A percentile compares a stretch with the other conserved stretches of the same genome.
Conservation (phyloP, 2,113 vertebrate species). For the Lathamus discolor region DNA sequence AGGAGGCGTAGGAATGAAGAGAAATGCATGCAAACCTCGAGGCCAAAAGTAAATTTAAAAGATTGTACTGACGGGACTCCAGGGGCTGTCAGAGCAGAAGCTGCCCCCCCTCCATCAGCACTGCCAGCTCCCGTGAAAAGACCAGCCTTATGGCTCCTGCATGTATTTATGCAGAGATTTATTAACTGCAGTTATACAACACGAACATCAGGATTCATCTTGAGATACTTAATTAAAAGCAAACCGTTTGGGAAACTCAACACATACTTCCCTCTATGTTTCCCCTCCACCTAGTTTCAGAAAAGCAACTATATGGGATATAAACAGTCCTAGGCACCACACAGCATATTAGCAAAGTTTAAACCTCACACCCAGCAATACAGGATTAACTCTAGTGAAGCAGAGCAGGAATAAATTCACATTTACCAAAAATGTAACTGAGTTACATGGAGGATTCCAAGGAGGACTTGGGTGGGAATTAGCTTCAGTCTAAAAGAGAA, state of each 20-base stretch:
- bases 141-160: neutral
- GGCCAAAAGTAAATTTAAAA: neutral
- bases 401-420: neutral
- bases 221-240: slow-evolving; percentile 37
- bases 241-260: slow-evolving; percentile 19
- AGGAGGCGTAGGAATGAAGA: neutral
- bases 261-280: neutral
- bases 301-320: neutral
- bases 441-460: neutral
- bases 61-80: neutral
- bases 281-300: neutral
- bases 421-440: neutral
- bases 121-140: neutral
- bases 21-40: neutral
- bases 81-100: neutral
- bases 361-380: slow-evolving; percentile 13
- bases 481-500: neutral
- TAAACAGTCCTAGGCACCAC: neutral
- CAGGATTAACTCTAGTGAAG: neutral
- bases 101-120: neutral
- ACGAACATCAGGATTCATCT: slow-evolving; percentile 6
- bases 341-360: neutral
- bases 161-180: neutral
- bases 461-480: neutral
- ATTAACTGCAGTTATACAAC: slow-evolving; percentile 30